phyloP scores from a whole-genome alignment of 2,113 vertebrate species.

The Equus quagga region DNA sequence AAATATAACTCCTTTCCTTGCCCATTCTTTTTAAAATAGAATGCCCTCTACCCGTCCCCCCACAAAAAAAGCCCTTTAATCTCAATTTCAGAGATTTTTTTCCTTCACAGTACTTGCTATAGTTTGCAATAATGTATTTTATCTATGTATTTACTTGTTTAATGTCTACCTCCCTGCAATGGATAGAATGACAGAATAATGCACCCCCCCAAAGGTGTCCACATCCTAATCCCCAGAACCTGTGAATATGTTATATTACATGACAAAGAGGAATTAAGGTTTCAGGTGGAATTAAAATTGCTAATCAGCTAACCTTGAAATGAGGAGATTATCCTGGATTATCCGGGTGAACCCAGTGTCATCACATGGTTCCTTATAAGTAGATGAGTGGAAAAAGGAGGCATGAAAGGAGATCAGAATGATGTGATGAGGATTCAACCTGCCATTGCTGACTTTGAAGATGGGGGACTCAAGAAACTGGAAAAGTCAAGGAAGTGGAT shows the following conservation, averaged over 20 bases:
- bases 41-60: background rate
- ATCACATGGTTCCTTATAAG: background rate
- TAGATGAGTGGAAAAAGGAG: background rate
- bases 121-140: slow-evolving; percentile 1
- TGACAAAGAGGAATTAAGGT: background rate
- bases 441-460: background rate
- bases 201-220: background rate
- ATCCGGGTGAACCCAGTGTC: background rate
- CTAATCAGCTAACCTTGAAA: background rate
- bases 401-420: background rate
- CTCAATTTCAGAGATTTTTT: slow-evolving; percentile 15
- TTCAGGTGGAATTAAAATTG: slow-evolving; percentile 25
- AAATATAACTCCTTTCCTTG: background rate
- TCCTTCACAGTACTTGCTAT: background rate
- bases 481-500: background rate
- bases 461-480: background rate
- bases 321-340: background rate
- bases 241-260: slow-evolving; percentile 37
- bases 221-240: background rate
- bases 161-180: background rate
- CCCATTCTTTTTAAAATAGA: slow-evolving; percentile 18
- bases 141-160: slow-evolving; percentile 33
- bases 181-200: slow-evolving; percentile 27
- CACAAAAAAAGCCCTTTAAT: background rate
- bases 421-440: background rate